These are phyloP conservation scores for Drosophila setifemur DNA, from an alignment of 1,140 invertebrate genomes.

Conservation along the genomic window DNA sequence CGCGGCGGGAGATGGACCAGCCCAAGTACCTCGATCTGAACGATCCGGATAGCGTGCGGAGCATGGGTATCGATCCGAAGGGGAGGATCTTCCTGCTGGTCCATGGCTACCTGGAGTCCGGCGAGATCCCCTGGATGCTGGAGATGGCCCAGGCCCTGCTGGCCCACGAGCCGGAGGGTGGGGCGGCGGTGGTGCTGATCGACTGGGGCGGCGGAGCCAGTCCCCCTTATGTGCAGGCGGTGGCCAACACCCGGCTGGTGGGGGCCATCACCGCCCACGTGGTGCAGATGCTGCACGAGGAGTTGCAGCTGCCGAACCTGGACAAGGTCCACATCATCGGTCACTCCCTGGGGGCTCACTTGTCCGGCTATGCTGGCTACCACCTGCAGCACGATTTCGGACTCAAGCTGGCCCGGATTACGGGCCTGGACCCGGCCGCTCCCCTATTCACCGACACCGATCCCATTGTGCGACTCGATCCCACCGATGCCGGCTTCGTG, in stretches of 20 bases:
- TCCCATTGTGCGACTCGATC: conserved; percentile 91
- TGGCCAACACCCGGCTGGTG: conserved; percentile 94
- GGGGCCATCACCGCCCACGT: conserved; percentile 92
- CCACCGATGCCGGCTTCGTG: conserved; percentile 92
- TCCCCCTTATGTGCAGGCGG: conserved; percentile 94
- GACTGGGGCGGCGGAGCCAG: conserved; percentile 93
- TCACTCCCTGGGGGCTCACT: conserved; percentile 94
- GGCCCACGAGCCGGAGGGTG: conserved; percentile 86
- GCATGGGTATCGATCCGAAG: conserved; percentile 85
- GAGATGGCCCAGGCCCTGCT: conserved; percentile 85
- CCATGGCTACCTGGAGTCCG: conserved; percentile 93
- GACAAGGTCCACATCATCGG: conserved; percentile 92
- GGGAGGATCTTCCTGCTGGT: conserved; percentile 89
- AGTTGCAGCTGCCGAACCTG: conserved; percentile 83
- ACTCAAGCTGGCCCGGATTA: conserved; percentile 86
- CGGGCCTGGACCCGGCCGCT: conserved; percentile 94
- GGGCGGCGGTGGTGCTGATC: conserved; percentile 89
- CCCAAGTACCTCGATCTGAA: conserved; percentile 86
- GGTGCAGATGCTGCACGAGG: conserved; percentile 84
- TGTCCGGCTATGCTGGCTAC: conserved; percentile 92
- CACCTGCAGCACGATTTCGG: conserved; percentile 87
- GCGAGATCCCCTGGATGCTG: conserved; percentile 86
- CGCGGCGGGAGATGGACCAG: conserved; percentile 83
- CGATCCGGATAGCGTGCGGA: conserved; percentile 85
- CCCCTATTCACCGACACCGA: conserved; percentile 94